Conservation (phyloP, 2,888 invertebrate species). For the Calephelis perditalis region DNA sequence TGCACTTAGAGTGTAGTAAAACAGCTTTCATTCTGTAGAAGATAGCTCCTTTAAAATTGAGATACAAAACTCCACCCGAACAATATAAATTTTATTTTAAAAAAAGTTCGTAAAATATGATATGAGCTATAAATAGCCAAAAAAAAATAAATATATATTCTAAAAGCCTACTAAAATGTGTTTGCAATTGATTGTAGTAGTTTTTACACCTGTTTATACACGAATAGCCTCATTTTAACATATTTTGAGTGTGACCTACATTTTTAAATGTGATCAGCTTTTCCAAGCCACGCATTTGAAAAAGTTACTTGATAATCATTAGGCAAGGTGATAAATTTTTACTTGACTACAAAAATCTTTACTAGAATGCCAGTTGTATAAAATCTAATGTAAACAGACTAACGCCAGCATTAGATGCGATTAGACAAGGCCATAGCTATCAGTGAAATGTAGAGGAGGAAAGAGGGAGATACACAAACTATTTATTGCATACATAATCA, state of each 20-base stretch:
- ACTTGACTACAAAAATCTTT: no score
- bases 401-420: constrained; percentile 77
- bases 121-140: no score
- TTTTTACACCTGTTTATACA: constrained; percentile 52
- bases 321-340: no score
- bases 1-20: no score
- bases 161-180: no score
- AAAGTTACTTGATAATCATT: no score
- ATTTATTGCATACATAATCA: constrained; percentile 73
- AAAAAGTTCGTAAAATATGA: no score
- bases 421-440: constrained; percentile 78
- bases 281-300: neutral
- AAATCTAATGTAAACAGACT: constrained; percentile 54
- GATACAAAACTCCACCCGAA: no score
- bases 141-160: constrained; percentile 24
- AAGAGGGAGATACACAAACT: constrained; percentile 72
- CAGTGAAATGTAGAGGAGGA: constrained; percentile 77
- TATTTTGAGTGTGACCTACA: constrained; percentile 30
- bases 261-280: constrained; percentile 19
- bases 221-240: constrained; percentile 25
- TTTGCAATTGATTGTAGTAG: constrained; percentile 29
- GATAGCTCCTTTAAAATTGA: no score
- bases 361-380: constrained; percentile 4
- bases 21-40: no score
- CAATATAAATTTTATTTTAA: no score